Evolutionary conservation across 2,113 vertebrate species (phyloP), one percentile per base, ranked within the genome.

Genomic region (Eupsittula cactorum): DNA sequence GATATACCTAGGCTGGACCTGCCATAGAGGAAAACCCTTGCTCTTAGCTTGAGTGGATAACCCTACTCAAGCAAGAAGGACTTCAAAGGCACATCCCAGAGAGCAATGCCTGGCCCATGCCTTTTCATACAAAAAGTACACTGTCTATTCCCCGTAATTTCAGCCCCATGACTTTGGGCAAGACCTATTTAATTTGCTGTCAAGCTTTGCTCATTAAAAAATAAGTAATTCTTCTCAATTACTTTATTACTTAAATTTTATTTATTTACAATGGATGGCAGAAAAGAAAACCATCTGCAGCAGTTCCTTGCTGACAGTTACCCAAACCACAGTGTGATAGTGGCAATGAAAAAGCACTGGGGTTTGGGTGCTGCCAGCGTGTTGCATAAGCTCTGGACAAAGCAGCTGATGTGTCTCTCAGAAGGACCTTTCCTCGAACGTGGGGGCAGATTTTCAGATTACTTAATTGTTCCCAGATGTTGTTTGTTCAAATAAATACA

Each of bases 191-290:
- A 67, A 90, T 97, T 73, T 87, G 55, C 80, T 73, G 69, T 35
- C 52, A 71, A 82, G 47, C 70, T 85, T 86, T 77, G 49, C 82
- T 89, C 65, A 82, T 89, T 95, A 95, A 82, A 81, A 53, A 53
- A 29, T 17, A 16, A 53, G 50, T 49, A 35, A 25, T 90, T 78
- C 63, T 96, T 88, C 86, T 81, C 74, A 90, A 94, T 95, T 86
- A 63, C 79, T 96, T 88, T 84, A 93, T 92, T 86, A 70, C 71
- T 92, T 88, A 83, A 83, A 80, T 46, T 92, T 41, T 80, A 74
- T 85, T 84, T 89, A 63, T 85, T 95, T 87, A 52, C 47, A 76
- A 13, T 0, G 19, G 67, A 27, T 49, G 74, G 49, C 47, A 92
- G 74, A 69, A 64, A 24, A 57, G 44, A 55, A 57, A 87, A 65